phyloP scores from a whole-genome alignment of 1,140 invertebrate species.

The Ephestia elutella region DNA sequence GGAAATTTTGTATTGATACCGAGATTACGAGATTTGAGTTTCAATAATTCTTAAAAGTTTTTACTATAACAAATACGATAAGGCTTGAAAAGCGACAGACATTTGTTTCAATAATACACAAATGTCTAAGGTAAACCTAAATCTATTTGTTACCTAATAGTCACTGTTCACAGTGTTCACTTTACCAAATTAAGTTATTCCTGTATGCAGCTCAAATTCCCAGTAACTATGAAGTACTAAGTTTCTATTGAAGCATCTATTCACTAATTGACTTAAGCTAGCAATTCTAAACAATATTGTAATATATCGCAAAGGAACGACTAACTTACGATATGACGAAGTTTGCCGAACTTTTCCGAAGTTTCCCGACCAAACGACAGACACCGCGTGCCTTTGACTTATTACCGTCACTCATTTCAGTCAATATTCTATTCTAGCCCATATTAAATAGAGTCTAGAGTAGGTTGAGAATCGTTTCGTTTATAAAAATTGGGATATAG shows the following conservation, averaged over 20 bases:
- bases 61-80: too few relatives aligned
- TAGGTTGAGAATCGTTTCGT: background rate
- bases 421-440: background rate
- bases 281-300: conserved; percentile 7
- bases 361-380: conserved; percentile 15
- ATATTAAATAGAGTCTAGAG: background rate
- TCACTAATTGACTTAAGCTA: conserved; percentile 17
- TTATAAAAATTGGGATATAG: background rate
- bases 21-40: too few relatives aligned
- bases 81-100: too few relatives aligned
- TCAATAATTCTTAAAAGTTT: too few relatives aligned
- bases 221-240: conserved; percentile 12
- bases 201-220: conserved; percentile 7
- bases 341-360: conserved; percentile 16
- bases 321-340: conserved; percentile 16
- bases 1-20: too few relatives aligned
- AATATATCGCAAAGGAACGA: conserved; percentile 6
- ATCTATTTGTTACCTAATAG: too few relatives aligned
- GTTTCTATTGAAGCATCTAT: conserved; percentile 27
- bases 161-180: too few relatives aligned
- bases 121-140: too few relatives aligned
- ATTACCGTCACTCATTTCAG: conserved; percentile 1
- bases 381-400: conserved; percentile 17
- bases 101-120: too few relatives aligned
- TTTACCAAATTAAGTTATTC: too few relatives aligned